phyloP scores from a whole-genome alignment of 2,888 invertebrate genomes.

The Coleophora deauratella region DNA sequence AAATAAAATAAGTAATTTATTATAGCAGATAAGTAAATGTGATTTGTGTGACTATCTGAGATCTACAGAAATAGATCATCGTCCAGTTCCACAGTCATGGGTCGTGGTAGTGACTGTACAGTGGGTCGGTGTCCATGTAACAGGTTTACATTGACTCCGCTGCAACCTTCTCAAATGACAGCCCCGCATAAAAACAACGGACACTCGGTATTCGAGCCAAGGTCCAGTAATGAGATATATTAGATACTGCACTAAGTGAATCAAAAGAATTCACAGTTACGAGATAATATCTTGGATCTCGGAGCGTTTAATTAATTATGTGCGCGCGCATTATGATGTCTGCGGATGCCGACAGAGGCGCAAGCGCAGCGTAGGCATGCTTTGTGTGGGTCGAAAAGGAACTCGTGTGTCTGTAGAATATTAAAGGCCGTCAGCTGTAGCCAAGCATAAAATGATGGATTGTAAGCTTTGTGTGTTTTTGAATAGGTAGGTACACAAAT shows the following conservation, averaged over 20 bases:
- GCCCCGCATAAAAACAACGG: slow-evolving; percentile 64
- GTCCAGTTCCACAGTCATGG: slow-evolving; percentile 33
- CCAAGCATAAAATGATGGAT: no score
- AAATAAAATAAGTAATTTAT: background rate
- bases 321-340: slow-evolving; percentile 19
- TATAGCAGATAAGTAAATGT: slow-evolving; percentile 24
- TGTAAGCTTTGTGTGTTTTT: background rate
- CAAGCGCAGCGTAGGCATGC: slow-evolving; percentile 12
- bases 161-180: slow-evolving; percentile 71
- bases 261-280: slow-evolving; percentile 48
- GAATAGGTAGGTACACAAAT: background rate
- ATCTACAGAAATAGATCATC: slow-evolving; percentile 29
- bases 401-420: slow-evolving; percentile 9
- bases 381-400: slow-evolving; percentile 24
- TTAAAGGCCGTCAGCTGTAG: background rate
- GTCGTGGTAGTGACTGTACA: slow-evolving; percentile 21
- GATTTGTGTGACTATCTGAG: background rate
- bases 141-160: slow-evolving; percentile 65
- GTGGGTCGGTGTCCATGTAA: slow-evolving; percentile 20
- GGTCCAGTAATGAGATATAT: slow-evolving; percentile 68
- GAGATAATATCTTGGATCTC: slow-evolving; percentile 37
- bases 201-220: slow-evolving; percentile 69
- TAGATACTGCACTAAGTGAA: slow-evolving; percentile 45
- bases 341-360: slow-evolving; percentile 9
- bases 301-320: slow-evolving; percentile 32